phyloP scores from a whole-genome alignment of 1,140 invertebrate species.

The Zaprionus ornatus region DNA sequence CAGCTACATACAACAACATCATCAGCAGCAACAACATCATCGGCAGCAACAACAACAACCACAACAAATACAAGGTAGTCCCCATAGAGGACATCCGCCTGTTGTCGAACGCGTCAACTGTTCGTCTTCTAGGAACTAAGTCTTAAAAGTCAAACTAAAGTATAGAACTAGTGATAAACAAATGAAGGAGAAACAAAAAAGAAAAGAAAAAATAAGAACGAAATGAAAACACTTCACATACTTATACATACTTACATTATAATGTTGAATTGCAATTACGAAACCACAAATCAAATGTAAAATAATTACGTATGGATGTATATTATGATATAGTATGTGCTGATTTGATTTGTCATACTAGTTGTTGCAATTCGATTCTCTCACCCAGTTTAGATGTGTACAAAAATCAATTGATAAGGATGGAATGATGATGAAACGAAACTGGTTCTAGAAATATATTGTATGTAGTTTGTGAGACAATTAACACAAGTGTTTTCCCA shows the following conservation, averaged over 20 bases:
- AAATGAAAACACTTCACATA: conserved; percentile 32
- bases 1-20: conserved; percentile 37
- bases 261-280: conserved; percentile 48
- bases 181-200: neutral
- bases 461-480: conserved; percentile 50
- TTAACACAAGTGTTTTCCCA: conserved; percentile 29
- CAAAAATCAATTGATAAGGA: conserved; percentile 45
- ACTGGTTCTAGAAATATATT: conserved; percentile 51
- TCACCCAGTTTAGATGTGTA: conserved; percentile 64
- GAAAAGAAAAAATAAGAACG: neutral
- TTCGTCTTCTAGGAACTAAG: conserved; percentile 59
- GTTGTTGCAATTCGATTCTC: conserved; percentile 37
- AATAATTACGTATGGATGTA: conserved; percentile 20
- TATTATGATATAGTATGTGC: conserved; percentile 35
- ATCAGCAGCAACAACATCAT: neutral
- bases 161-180: conserved; percentile 55
- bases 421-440: conserved; percentile 13
- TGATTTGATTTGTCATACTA: conserved; percentile 43
- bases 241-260: conserved; percentile 31
- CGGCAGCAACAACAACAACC: conserved; percentile 17
- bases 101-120: conserved; percentile 37
- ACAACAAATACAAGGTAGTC: conserved; percentile 13
- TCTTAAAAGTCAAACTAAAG: conserved; percentile 81
- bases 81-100: conserved; percentile 26
- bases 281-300: conserved; percentile 46